Conservation (phyloP, 2,113 vertebrate genomes). For the cat (Felis catus) region F.catus_Fca126_mat1.0 CM031415.1:157411001-157411500, state of each 20-base stretch:
- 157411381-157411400: not conserved
- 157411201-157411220: not conserved
- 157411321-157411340: rapidly evolving
- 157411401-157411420: not conserved
- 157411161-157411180: rapidly evolving
- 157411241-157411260: not conserved
- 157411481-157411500: not conserved
- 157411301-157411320: not conserved
- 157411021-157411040: not conserved
- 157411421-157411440: not conserved
- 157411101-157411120: not conserved
- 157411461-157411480: not conserved
- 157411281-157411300: too few species aligned
- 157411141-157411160: not conserved
- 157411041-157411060: not conserved
- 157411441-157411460: not conserved
- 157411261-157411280: too few species aligned
- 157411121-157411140: not conserved
- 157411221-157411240: not conserved
- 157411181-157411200: too few species aligned
- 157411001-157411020: not conserved
- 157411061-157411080: not conserved
- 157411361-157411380: not conserved
- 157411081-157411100: not conserved
- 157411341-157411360: not conserved